These are phyloP conservation scores for Capreolus pygargus DNA, from an alignment of 2,113 vertebrate species.

Conservation along the genomic window DNA sequence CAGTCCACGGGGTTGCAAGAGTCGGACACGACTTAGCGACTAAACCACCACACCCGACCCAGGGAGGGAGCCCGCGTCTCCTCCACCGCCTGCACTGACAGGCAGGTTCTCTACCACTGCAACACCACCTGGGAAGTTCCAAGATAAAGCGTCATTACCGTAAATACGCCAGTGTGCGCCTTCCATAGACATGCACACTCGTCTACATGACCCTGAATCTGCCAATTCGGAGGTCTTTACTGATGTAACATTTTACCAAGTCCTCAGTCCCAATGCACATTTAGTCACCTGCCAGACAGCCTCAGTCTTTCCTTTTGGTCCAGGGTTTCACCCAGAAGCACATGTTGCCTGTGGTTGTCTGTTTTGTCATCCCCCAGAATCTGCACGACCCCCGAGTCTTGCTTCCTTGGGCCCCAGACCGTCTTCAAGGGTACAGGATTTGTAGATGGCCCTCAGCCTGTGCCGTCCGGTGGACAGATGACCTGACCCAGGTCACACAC, in stretches of 20 bases:
- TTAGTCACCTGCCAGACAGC: neutral
- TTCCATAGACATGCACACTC: neutral
- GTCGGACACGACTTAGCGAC: neutral
- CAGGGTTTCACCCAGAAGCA: neutral
- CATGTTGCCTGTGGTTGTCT: neutral
- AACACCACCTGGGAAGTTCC: neutral
- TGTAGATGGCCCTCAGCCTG: neutral
- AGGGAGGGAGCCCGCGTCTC: accelerated
- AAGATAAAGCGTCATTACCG: neutral
- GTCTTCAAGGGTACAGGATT: neutral
- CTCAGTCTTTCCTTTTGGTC: neutral
- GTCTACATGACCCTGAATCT: neutral
- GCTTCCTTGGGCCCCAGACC: neutral
- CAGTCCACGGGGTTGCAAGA: neutral
- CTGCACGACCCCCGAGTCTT: neutral
- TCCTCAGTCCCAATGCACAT: neutral
- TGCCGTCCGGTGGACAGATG: neutral
- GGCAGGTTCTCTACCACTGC: neutral
- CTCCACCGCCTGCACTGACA: accelerated
- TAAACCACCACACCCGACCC: neutral
- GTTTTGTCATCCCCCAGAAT: neutral
- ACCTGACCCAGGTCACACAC: accelerated
- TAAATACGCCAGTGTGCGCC: neutral
- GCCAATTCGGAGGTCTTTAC: neutral
- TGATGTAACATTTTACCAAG: neutral